Evolutionary conservation across 2,888 invertebrate species (phyloP).

Genomic region (Ariolimax columbianus): DNA sequence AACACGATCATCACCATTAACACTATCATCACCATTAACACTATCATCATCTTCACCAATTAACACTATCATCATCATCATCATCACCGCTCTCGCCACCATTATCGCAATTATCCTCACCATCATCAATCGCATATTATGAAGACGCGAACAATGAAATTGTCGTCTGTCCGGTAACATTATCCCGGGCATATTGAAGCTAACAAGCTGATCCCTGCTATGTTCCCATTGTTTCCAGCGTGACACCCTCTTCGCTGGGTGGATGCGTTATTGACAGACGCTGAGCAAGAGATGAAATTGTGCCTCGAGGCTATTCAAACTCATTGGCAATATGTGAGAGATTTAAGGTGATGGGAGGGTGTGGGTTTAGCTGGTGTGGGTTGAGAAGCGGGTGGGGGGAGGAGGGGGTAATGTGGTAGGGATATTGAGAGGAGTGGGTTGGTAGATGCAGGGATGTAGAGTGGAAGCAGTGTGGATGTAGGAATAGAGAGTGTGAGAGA

Average conservation of each 20-base stretch:
- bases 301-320: neutral
- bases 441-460: neutral
- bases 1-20: too few relatives aligned
- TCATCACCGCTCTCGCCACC: neutral
- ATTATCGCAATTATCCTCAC: too few relatives aligned
- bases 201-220: neutral
- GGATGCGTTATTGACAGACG: neutral
- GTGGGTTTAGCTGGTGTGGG: too few relatives aligned
- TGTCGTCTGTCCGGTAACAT: neutral
- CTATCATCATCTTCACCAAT: neutral
- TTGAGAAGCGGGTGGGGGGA: neutral
- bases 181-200: neutral
- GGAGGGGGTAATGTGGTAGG: too few relatives aligned
- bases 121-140: neutral
- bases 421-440: neutral
- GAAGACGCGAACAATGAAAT: neutral
- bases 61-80: neutral
- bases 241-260: neutral
- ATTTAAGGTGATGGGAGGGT: neutral
- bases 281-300: neutral
- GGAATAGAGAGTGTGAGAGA: too few relatives aligned
- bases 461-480: neutral
- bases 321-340: slow-evolving; percentile 16
- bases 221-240: neutral
- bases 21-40: neutral